Evolutionary conservation across 2,113 vertebrate genomes (phyloP), one percentile per base, ranked within the genome.

Genomic region (Tinamus guttatus): DNA sequence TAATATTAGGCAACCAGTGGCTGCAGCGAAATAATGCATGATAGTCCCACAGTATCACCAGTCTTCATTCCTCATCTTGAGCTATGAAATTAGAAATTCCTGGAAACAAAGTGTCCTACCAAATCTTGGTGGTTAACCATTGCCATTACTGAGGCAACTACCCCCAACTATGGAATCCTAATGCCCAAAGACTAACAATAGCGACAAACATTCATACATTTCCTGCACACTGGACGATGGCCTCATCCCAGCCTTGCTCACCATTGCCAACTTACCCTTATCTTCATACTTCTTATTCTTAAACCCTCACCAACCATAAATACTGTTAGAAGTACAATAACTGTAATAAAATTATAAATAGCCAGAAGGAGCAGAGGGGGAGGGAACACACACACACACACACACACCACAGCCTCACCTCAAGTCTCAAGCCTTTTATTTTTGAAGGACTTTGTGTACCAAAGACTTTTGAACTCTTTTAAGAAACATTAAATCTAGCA

Each of bases 71-170:
- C 5, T 60, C n/a, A 65, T 28, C 30, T 6, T 69, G 19, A 78
- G 2, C 6, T 0, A 0, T 58, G 27, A 45, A 89, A 71, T 9
- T 32, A 27, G 58, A 71, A 68, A 36, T 6, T 0, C 13, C 49
- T 69, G 51, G 22, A 87, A 94, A 52, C 5, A 63, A 75, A 14
- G 2, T 62, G 20, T 59, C 62, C 74, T 80, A 8, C n/a, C 80
- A 82, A 74, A 87, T 21, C 6, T 2, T 32, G 58, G 18, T 3
- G 38, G 30, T n/a, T 24, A 73, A 5, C 5, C 76, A 19, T 18
- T 27, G 17, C 25, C 1, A 27, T 83, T 54, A 36, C 0, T 63
- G 40, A 18, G 78, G 19, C 81, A 91, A 22, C 14, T 20, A 19
- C 9, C 11, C 4, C 32, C 17, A 74, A 63, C n/a, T 32, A 28